A percentile compares a stretch with the other conserved stretches of the same genome.
These are phyloP conservation scores for Panurus biarmicus DNA, from an alignment of 2,113 vertebrate species.

Conservation along the genomic window DNA sequence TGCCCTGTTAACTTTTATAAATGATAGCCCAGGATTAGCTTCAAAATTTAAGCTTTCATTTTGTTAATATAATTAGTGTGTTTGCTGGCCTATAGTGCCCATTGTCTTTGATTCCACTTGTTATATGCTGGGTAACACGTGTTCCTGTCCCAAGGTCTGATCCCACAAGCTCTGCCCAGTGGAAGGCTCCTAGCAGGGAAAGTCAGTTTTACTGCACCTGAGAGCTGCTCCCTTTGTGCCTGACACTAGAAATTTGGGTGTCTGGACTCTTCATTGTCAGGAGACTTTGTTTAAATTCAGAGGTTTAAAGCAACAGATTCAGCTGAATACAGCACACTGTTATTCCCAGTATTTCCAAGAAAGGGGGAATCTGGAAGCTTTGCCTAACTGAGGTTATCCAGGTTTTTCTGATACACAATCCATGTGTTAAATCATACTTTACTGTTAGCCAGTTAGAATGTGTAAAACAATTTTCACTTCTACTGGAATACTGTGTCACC, in stretches of 20 bases:
- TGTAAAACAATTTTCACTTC: neutral
- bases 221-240: neutral
- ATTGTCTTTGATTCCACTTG: neutral
- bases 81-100: slow-evolving; percentile 16
- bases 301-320: neutral
- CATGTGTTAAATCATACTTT: neutral
- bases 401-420: neutral
- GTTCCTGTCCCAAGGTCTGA: neutral
- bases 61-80: slow-evolving; percentile 67
- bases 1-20: slow-evolving; percentile 89
- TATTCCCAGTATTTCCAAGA: neutral
- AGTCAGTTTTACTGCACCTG: neutral
- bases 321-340: neutral
- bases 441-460: neutral
- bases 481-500: neutral
- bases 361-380: neutral
- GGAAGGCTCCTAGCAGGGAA: neutral
- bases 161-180: neutral
- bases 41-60: slow-evolving; percentile 68
- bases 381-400: neutral
- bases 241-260: neutral
- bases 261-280: neutral
- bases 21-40: slow-evolving; percentile 78
- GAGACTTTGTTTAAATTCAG: neutral
- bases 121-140: neutral